A percentile compares a stretch with the other conserved stretches of the same genome.
Evolutionary conservation across 2,888 invertebrate species (phyloP).

Genomic region (Eupelmus urozonus): DNA sequence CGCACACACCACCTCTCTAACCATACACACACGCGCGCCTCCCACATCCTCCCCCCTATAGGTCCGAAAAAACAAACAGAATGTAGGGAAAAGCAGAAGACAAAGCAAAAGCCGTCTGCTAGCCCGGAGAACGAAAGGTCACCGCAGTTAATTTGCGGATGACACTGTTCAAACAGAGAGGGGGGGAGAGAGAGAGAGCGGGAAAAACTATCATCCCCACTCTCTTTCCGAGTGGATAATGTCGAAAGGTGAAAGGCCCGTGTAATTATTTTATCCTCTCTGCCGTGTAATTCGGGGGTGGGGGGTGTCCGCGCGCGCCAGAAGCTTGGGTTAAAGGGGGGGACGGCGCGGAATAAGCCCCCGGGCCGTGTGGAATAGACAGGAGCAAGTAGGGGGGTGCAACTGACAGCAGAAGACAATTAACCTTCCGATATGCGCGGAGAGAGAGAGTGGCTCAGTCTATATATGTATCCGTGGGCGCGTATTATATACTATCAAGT

Average conservation of each 20-base stretch:
- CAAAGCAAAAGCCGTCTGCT: not conserved
- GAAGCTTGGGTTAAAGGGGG: slow-evolving; percentile 25
- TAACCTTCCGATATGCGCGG: slow-evolving; percentile 70
- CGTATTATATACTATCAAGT: slow-evolving; percentile 43
- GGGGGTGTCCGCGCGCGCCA: slow-evolving; percentile 41
- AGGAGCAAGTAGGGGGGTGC: slow-evolving; percentile 76
- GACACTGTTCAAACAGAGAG: slow-evolving; percentile 70
- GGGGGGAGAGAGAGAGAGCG: too few species aligned
- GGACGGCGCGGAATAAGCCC: slow-evolving; percentile 64
- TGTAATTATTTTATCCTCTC: slow-evolving; percentile 77
- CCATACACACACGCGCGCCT: too few species aligned
- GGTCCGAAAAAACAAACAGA: slow-evolving; percentile 39
- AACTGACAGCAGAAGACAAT: slow-evolving; percentile 77
- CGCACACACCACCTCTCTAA: not conserved
- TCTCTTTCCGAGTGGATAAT: slow-evolving; percentile 47
- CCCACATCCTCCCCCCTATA: not conserved
- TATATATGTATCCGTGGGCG: not conserved
- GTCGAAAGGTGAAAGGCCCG: slow-evolving; percentile 69
- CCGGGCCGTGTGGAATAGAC: slow-evolving; percentile 75
- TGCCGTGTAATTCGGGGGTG: slow-evolving; percentile 75
- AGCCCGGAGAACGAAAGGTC: slow-evolving; percentile 48
- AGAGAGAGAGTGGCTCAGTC: too few species aligned
- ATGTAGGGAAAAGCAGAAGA: not conserved
- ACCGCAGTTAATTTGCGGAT: slow-evolving; percentile 62
- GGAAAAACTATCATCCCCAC: slow-evolving; percentile 50